These are phyloP conservation scores for Oryctes rhinoceros DNA, from an alignment of 1,140 invertebrate species.

Conservation along the genomic window DNA sequence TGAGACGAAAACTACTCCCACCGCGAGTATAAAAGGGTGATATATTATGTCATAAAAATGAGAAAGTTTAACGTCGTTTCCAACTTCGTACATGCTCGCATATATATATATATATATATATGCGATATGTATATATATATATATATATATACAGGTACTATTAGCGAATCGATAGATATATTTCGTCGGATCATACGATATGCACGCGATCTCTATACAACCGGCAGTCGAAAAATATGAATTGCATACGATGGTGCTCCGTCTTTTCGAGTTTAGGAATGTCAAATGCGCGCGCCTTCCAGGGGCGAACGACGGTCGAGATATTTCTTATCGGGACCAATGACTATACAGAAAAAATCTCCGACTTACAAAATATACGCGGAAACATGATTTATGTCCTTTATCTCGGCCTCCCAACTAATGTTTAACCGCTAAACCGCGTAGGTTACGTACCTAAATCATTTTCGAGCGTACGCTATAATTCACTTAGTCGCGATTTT, in stretches of 20 bases:
- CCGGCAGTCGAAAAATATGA: constrained; percentile 8
- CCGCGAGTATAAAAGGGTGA: background rate
- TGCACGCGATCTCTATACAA: background rate
- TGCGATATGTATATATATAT: too few relatives aligned
- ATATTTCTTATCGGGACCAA: constrained; percentile 5
- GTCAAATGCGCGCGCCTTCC: constrained; percentile 11
- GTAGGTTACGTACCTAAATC: background rate
- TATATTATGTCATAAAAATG: constrained; percentile 15
- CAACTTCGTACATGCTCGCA: background rate
- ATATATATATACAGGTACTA: too few relatives aligned
- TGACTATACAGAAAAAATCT: constrained; percentile 22
- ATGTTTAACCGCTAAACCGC: constrained; percentile 13
- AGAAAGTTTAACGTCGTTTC: constrained; percentile 9
- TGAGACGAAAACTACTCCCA: background rate
- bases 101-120: too few relatives aligned
- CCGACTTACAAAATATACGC: constrained; percentile 13
- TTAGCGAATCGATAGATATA: background rate
- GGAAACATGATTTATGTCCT: background rate
- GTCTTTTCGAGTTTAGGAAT: constrained; percentile 14
- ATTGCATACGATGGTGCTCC: constrained; percentile 4
- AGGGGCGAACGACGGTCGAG: background rate
- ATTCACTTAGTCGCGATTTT: background rate
- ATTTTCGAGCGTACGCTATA: background rate
- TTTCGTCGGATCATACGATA: background rate
- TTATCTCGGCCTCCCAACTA: constrained; percentile 1